These are phyloP conservation scores for Enteromius mattozi DNA, from an alignment of 2,797 vertebrate genomes.

Conservation along the genomic window DNA sequence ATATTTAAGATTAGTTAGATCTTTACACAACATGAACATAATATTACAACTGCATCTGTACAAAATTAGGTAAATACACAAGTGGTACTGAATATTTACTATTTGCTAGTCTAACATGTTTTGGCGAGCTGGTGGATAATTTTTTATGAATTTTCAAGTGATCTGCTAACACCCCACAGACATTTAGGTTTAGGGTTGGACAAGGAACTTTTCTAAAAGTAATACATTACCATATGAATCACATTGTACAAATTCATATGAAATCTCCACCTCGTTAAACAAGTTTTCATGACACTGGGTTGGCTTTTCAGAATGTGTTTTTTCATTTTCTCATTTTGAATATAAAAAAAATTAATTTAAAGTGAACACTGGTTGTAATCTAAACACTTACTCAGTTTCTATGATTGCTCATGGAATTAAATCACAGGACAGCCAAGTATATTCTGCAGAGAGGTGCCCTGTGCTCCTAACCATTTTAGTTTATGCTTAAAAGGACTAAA, in stretches of 20 bases:
- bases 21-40: not conserved
- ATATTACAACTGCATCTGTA: not conserved
- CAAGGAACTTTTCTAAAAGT: not conserved
- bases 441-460: constrained; percentile 3
- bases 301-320: not conserved
- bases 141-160: not conserved
- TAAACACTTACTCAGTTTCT: constrained; percentile 7
- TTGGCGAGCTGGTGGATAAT: not conserved
- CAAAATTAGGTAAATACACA: not conserved
- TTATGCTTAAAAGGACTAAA: constrained; percentile 2
- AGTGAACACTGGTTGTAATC: not conserved
- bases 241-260: not conserved
- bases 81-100: not conserved
- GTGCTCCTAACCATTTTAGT: not conserved
- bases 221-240: not conserved
- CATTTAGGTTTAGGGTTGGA: no score
- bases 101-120: not conserved
- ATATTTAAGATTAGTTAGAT: not conserved
- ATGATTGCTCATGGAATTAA: constrained; percentile 22
- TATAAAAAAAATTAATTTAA: not conserved
- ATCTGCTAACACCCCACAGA: not conserved
- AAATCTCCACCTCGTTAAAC: not conserved
- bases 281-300: not conserved
- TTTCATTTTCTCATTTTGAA: not conserved
- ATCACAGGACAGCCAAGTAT: not conserved